phyloP scores from a whole-genome alignment of 2,113 vertebrate genomes.

The Leptosomus discolor region DNA sequence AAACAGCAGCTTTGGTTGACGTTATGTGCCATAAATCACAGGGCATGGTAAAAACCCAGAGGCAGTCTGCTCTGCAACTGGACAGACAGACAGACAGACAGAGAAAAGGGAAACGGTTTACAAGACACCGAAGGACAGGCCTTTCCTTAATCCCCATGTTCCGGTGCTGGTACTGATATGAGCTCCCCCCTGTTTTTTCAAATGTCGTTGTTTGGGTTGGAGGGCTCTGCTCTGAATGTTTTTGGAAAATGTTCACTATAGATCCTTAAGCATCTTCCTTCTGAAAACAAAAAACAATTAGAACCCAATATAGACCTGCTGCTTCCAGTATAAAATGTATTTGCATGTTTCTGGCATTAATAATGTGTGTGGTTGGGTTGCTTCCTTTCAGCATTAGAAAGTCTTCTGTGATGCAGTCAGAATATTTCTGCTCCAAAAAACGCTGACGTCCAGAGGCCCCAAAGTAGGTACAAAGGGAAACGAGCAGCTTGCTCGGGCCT shows the following conservation, averaged over 20 bases:
- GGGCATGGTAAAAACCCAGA: neutral
- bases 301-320: slow-evolving; percentile 21
- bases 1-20: neutral
- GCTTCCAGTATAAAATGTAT: neutral
- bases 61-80: neutral
- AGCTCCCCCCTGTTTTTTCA: neutral
- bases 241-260: neutral
- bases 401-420: slow-evolving; percentile 6
- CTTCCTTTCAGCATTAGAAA: slow-evolving; percentile 47
- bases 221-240: neutral
- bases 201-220: neutral
- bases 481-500: neutral
- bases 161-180: accelerated
- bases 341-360: slow-evolving; percentile 43
- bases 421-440: neutral
- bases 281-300: slow-evolving; percentile 13
- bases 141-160: neutral
- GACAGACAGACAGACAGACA: neutral
- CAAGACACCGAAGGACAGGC: neutral
- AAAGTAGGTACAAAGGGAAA: neutral
- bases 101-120: neutral
- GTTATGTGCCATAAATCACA: neutral
- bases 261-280: slow-evolving; percentile 26
- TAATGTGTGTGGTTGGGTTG: slow-evolving; percentile 14
- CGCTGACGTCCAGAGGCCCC: neutral